phyloP scores from a whole-genome alignment of 1,140 invertebrate species.

The Brachionus calyciflorus region DNA sequence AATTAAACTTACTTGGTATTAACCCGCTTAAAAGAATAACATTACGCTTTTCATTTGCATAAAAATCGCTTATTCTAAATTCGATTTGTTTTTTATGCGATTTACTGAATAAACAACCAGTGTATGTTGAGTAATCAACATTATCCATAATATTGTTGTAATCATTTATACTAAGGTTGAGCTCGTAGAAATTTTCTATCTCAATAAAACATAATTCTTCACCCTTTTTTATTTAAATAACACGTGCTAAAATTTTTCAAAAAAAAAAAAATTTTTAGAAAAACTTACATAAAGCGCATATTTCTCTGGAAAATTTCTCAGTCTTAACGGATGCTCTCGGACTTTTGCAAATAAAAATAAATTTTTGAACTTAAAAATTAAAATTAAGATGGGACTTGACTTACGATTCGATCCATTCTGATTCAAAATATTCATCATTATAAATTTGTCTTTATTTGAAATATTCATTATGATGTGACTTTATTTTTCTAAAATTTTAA shows the following conservation, averaged over 20 bases:
- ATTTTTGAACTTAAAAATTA: not conserved
- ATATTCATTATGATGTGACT: not conserved
- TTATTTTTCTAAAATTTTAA: not conserved
- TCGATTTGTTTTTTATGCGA: conserved; percentile 16
- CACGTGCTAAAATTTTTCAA: not conserved
- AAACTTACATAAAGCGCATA: conserved; percentile 1
- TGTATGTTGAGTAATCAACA: not conserved
- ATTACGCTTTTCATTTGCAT: not conserved
- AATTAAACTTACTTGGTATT: conserved; percentile 11
- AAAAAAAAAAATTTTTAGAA: not conserved
- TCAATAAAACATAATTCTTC: not conserved
- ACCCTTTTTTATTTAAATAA: not conserved
- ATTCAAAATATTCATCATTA: conserved; percentile 28
- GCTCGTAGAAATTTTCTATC: not conserved
- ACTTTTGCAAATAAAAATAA: too few species aligned
- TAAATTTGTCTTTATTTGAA: conserved; percentile 38
- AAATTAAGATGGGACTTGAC: not conserved
- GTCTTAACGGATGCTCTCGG: not conserved
- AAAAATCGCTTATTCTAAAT: conserved; percentile 4
- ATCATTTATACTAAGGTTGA: not conserved
- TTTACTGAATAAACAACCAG: not conserved
- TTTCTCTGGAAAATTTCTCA: conserved; percentile 9
- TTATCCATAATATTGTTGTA: not conserved
- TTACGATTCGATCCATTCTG: not conserved
- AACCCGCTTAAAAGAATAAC: not conserved